phyloP scores from a whole-genome alignment of 2,113 vertebrate species.

The Campylomormyrus tamandua region DNA sequence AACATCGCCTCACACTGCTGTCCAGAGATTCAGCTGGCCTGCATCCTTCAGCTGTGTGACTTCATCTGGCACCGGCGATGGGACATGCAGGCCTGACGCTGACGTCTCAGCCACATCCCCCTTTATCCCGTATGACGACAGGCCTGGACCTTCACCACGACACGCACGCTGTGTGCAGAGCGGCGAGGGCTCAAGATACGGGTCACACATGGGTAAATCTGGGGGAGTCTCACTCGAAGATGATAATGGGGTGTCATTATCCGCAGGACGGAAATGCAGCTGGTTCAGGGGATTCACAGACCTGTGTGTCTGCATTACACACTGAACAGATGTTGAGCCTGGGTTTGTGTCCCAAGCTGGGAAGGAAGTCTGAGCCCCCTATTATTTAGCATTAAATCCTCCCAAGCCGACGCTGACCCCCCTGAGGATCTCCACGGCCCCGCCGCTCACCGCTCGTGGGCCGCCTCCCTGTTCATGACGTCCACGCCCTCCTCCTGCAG shows the following conservation, averaged over 20 bases:
- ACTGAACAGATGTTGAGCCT: background rate
- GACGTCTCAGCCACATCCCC: background rate
- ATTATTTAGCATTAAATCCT: background rate
- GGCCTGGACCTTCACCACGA: background rate
- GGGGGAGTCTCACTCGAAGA: background rate
- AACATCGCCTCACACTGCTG: background rate
- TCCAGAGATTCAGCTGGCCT: background rate
- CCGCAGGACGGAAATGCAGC: background rate
- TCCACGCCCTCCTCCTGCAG: constrained; percentile 87
- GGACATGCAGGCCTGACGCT: background rate
- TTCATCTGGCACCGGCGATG: background rate
- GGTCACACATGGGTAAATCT: background rate
- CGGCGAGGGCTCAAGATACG: background rate
- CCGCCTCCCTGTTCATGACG: constrained; percentile 89
- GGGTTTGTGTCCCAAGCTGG: background rate
- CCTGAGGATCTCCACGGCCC: background rate
- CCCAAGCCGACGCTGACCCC: too few relatives aligned
- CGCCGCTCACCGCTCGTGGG: constrained; percentile 73
- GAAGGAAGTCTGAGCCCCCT: background rate
- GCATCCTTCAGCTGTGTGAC: background rate
- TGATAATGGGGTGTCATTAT: background rate
- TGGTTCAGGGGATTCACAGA: background rate
- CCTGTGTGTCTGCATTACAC: background rate
- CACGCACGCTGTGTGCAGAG: background rate
- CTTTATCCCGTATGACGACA: background rate